Evolutionary conservation across 2,888 invertebrate genomes (phyloP), one percentile per base, ranked within the genome.

Genomic region (Parasteatoda lunata): DNA sequence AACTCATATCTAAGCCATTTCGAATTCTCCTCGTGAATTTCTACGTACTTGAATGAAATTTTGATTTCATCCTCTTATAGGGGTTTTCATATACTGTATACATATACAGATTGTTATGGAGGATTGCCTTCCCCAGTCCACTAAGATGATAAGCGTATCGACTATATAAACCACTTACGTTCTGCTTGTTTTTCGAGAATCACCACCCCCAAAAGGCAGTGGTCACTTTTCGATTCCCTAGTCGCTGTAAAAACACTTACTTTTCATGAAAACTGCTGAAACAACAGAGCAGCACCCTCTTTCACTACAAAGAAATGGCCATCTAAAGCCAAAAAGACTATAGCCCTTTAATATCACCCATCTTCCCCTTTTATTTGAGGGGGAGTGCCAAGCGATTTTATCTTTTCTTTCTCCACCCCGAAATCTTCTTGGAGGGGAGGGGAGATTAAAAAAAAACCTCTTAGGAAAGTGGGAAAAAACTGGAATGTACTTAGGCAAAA

Each of bases 401-500:
- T 54, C 54, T 54, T 11, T 54, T 54, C n/a, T n/a, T n/a, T n/a
- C n/a, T n/a, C n/a, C n/a, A n/a, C n/a, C 54, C 54, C 54, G 3
- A 11, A 54, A 9, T 11, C 54, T 11, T 11, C 11, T 54, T 9
- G 11, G 54, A 54, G 54, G 54, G 54, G 54, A 52, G 54, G 7
- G 54, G 54, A 54, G 11, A 11, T 7, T 9, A 54, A 54, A 9
- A 11, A 54, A 54, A 54, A 54, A 54, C 7, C 11, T 54, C 54
- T 54, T 11, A 7, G 82, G 69, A 78, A 75, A 82, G n/a, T n/a
- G n/a, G n/a, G n/a, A n/a, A n/a, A n/a, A n/a, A n/a, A 69, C 75
- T 69, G 69, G 82, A 69, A 82, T 76, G 82, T 82, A 82, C 82
- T 82, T 82, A 82, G 69, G 82, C 75, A 82, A 82, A 82, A 82